A percentile compares a stretch with the other conserved stretches of the same genome.
Conservation (phyloP, 2,888 invertebrate species). For the Megalurothrips usitatus region DNA sequence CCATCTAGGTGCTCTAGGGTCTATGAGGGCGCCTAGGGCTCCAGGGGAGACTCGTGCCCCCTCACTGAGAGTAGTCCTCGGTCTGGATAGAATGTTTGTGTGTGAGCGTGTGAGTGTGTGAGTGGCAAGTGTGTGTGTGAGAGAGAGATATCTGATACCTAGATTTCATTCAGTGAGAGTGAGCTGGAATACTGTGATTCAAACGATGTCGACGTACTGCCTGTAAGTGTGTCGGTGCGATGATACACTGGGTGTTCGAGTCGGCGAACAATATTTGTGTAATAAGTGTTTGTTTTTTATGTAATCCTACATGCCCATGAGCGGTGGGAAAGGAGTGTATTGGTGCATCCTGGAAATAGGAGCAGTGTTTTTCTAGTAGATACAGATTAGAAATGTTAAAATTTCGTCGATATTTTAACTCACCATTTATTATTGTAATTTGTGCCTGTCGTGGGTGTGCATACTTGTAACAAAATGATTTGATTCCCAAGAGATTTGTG, state of each 20-base stretch:
- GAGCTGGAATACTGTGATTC: not conserved
- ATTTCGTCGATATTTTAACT: slow-evolving; percentile 9
- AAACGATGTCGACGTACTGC: not conserved
- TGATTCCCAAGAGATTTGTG: not conserved
- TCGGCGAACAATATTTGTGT: not conserved
- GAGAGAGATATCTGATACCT: not conserved
- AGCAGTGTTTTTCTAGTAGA: not conserved
- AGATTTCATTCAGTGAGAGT: not conserved
- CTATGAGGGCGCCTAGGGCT: no score
- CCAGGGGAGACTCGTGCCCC: not conserved
- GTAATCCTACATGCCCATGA: not conserved
- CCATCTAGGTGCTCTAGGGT: not conserved
- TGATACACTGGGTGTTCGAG: not conserved
- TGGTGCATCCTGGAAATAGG: not conserved
- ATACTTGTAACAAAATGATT: slow-evolving; percentile 12
- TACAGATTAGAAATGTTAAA: not conserved
- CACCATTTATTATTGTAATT: slow-evolving; percentile 21
- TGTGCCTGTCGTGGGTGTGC: slow-evolving; percentile 12
- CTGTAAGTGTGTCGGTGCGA: not conserved
- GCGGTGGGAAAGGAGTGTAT: not conserved
- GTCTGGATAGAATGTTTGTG: not conserved
- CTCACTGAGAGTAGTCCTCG: no score
- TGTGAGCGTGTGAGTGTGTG: not conserved
- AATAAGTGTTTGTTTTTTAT: not conserved
- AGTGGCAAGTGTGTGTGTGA: not conserved